Conservation (phyloP, 2,113 vertebrate species). For the Antechinus stuartii region DNA sequence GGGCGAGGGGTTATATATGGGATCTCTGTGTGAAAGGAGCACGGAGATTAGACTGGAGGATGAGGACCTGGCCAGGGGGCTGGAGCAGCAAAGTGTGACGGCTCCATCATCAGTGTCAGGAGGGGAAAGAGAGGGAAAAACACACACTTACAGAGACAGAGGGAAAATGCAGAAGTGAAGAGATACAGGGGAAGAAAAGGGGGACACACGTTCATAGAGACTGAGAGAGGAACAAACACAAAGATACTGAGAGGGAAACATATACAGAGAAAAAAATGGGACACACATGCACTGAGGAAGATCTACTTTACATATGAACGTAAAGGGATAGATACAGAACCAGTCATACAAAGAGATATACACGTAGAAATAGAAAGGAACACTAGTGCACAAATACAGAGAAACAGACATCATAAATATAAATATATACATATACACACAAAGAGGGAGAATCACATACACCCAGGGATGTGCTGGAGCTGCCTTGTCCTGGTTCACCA, state of each 20-base stretch:
- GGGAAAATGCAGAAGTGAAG: conserved; percentile 15
- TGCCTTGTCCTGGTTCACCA: not conserved
- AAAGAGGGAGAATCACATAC: not conserved
- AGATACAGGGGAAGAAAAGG: not conserved
- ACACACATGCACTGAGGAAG: not conserved
- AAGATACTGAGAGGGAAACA: not conserved
- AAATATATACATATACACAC: not conserved
- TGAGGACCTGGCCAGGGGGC: conserved; percentile 69
- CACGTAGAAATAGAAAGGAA: not conserved
- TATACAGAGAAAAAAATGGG: not conserved
- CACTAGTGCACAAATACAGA: not conserved
- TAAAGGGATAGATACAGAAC: not conserved
- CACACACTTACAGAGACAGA: conserved; percentile 68
- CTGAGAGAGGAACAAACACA: not conserved
- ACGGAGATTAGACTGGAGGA: conserved; percentile 54
- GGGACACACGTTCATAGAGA: not conserved
- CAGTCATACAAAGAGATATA: not conserved
- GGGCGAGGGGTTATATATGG: conserved; percentile 67
- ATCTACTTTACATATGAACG: not conserved
- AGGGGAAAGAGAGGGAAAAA: conserved; percentile 42
- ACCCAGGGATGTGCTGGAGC: not conserved
- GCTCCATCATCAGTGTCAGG: conserved; percentile 85
- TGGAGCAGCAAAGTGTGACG: conserved; percentile 82
- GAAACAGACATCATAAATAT: not conserved
- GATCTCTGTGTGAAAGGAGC: not conserved